These are phyloP conservation scores for Sphenopsis melanotis DNA, from an alignment of 2,797 vertebrate genomes.

Conservation along the genomic window DNA sequence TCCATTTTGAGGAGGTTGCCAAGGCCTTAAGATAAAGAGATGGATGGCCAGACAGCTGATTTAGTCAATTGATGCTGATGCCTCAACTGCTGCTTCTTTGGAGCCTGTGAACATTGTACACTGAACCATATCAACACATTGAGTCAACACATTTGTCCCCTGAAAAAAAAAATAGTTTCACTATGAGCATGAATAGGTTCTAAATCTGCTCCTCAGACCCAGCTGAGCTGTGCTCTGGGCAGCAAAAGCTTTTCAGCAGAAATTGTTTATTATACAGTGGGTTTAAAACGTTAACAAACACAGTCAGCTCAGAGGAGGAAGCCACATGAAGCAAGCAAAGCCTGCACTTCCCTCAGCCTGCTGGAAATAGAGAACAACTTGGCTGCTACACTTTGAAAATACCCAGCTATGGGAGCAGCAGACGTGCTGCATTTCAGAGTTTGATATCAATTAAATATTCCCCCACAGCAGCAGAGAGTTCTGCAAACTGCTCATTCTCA, in stretches of 20 bases:
- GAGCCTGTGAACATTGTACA: not conserved
- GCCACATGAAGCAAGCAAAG: slow-evolving; percentile 11
- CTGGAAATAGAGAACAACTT: not conserved
- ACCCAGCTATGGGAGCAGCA: not conserved
- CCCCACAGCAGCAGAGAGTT: not conserved
- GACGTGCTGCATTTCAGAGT: not conserved
- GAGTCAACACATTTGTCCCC: not conserved
- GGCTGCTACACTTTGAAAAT: not conserved
- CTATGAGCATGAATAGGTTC: not conserved
- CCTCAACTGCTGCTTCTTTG: not conserved
- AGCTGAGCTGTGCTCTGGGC: not conserved
- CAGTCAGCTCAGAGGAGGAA: not conserved
- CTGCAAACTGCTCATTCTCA: not conserved
- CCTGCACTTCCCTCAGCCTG: not conserved
- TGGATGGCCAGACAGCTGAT: not conserved
- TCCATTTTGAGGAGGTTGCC: not conserved
- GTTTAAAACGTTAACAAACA: not conserved
- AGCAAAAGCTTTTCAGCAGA: not conserved
- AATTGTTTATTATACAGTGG: not conserved
- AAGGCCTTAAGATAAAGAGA: not conserved
- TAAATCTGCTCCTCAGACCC: not conserved
- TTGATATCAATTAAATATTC: not conserved
- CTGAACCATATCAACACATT: not conserved
- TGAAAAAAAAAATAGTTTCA: not conserved
- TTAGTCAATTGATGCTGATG: not conserved